Evolutionary conservation across 1,140 invertebrate genomes (phyloP).

Genomic region (Lamellibrachia luymesi): DNA sequence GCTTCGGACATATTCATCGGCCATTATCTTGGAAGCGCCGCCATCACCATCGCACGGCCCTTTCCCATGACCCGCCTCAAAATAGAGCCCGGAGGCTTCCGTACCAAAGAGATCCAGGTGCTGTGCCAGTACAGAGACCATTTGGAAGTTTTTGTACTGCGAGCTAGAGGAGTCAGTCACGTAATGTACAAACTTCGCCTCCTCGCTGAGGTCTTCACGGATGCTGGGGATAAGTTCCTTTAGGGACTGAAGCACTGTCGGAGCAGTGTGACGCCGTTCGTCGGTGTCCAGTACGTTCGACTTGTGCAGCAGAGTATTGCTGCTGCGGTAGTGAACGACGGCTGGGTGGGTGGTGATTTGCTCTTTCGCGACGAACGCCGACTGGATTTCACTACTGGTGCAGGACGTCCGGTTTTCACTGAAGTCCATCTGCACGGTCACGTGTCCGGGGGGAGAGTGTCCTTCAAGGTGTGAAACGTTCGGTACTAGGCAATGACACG

Average conservation of each 20-base stretch:
- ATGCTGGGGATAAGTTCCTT: background rate
- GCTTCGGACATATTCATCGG: background rate
- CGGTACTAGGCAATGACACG: background rate
- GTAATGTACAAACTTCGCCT: background rate
- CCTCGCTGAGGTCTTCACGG: background rate
- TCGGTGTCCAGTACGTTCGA: background rate
- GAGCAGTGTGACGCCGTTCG: background rate
- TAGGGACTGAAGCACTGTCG: background rate
- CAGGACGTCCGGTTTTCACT: background rate
- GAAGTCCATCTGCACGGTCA: too few species aligned
- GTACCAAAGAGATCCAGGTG: too few species aligned
- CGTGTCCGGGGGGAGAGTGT: background rate
- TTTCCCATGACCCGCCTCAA: too few species aligned
- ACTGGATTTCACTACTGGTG: background rate
- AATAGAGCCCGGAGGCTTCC: background rate
- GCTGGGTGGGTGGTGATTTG: background rate
- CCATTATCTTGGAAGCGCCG: background rate
- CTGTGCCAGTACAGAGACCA: background rate
- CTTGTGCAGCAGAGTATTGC: background rate
- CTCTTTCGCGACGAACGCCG: background rate
- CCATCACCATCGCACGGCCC: background rate
- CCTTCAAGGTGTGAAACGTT: background rate
- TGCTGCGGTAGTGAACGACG: background rate
- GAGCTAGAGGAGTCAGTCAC: background rate
- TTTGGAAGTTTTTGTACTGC: background rate